Evolutionary conservation across 2,113 vertebrate species (phyloP), one percentile per base, ranked within the genome.

Genomic region (Odocoileus hemionus): DNA sequence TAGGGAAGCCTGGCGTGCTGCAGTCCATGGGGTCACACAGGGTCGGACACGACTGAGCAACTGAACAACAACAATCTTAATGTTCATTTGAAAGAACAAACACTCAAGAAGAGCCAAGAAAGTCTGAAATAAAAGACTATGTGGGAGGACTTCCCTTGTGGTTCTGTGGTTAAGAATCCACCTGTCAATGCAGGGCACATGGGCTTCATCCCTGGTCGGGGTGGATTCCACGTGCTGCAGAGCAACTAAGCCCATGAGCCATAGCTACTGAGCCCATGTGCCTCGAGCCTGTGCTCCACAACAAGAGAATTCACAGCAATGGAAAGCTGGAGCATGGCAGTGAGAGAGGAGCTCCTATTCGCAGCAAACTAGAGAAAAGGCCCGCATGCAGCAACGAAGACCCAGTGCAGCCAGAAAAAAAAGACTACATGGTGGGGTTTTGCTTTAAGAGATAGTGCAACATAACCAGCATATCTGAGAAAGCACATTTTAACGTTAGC

Each of bases 51-150:
- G 10, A 39, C 19, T 23, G 67, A 70, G 67, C n/a, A 23, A 12
- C 67, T 70, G n/a, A 39, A 39, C n/a, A 70, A 5, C n/a, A 67
- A 23, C n/a, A 70, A 80, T 70, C 12, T 91, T 47, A 78, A 54
- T 30, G 21, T 79, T 91, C 47, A 84, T 87, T 67, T 70, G 80
- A 90, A 95, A 92, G 70, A 87, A 80, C 2, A 92, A 89, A 87
- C 33, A 43, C 9, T 85, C 50, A 78, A 86, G 61, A 96, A 45
- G 16, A 87, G 61, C 43, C 91, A 89, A 76, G 54, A 70, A 52
- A 36, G 19, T 60, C 60, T 26, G 28, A 45, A 76, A 26, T 2
- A 76, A 94, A 95, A 67, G 64, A 50, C 85, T 82, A 50, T 10
- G 14, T 55, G 86, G 23, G 43, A 19, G 13, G 36, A 43, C 70